Percentiles rank a stretch among this genome's conserved stretches.
phyloP scores from a whole-genome alignment of 2,113 vertebrate genomes.

The Clarias batrachus region DNA sequence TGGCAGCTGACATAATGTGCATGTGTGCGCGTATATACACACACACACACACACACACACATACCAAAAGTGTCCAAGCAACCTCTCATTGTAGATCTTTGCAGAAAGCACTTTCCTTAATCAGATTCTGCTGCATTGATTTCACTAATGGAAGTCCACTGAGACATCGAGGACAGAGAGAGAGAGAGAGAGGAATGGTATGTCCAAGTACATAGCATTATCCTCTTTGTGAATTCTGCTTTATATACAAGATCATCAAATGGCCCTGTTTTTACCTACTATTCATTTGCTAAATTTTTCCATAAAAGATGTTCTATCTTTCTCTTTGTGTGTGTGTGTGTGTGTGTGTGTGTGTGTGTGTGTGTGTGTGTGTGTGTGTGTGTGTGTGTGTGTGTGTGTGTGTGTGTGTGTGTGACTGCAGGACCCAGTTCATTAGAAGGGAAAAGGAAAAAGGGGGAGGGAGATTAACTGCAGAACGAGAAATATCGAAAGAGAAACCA shows the following conservation, averaged over 20 bases:
- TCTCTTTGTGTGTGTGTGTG: background rate
- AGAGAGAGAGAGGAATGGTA: background rate
- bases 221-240: background rate
- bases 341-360: background rate
- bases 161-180: slow-evolving; percentile 27
- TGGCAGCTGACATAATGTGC: background rate
- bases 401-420: background rate
- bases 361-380: background rate
- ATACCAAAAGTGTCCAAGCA: background rate
- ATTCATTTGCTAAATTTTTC: background rate
- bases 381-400: background rate
- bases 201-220: background rate
- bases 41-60: slow-evolving; percentile 19
- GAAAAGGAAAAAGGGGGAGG: background rate
- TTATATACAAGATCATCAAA: background rate
- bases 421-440: background rate
- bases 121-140: slow-evolving; percentile 68
- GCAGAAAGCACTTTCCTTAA: slow-evolving; percentile 68
- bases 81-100: slow-evolving; percentile 18
- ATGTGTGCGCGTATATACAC: background rate
- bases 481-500: slow-evolving; percentile 1
- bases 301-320: background rate
- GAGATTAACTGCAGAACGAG: background rate
- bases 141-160: slow-evolving; percentile 61
- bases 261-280: background rate